Base-by-base conservation (phyloP, 2,888 invertebrate genomes). In the Hypercompe scribonia region DNA sequence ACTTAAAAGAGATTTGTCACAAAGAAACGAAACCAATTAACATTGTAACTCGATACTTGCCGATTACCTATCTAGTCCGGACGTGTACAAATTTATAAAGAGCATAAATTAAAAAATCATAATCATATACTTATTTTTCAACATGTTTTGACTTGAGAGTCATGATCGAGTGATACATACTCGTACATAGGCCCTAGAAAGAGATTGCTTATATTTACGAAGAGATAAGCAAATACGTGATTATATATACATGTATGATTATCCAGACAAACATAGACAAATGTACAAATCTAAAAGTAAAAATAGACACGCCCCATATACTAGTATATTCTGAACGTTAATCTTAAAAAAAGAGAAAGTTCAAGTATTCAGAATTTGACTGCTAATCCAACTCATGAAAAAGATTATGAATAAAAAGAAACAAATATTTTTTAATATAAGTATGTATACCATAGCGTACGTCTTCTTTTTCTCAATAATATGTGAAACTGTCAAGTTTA, bases 11-110 rank as follows among this genome's bases (percentile, higher is more conserved):
- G 36, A 15, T 65, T 54, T 31, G 58, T 34, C 31, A n/a, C 36
- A 50, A 65, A 50, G 24, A 65, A 36, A 65, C 2, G 24, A 58
- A 61, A 66, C 33, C 31, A 68, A 68, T 72, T 68, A 68, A 68
- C 36, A 67, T 46, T 50, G 72, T 31, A 68, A 68, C 63, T 21
- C 28, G 50, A 64, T 72, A 46, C 63, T 63, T 68, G 63, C 67
- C 63, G 68, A 63, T 33, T 28, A 46, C 46, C n/a, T 63, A 46
- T 67, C 7, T 33, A 33, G 39, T 28, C 2, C 18, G 3, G 33
- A 34, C 65, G 46, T 18, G 33, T 13, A 21, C 11, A n/a, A 50
- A 24, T 36, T 65, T 36, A n/a, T 36, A 36, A 10, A 3, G n/a
- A 34, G 36, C 64, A 65, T 36, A n/a, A 65, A n/a, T 65, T 36